These are phyloP conservation scores for Pyrrhosoma nymphula DNA, from an alignment of 2,888 invertebrate species.

Conservation along the genomic window DNA sequence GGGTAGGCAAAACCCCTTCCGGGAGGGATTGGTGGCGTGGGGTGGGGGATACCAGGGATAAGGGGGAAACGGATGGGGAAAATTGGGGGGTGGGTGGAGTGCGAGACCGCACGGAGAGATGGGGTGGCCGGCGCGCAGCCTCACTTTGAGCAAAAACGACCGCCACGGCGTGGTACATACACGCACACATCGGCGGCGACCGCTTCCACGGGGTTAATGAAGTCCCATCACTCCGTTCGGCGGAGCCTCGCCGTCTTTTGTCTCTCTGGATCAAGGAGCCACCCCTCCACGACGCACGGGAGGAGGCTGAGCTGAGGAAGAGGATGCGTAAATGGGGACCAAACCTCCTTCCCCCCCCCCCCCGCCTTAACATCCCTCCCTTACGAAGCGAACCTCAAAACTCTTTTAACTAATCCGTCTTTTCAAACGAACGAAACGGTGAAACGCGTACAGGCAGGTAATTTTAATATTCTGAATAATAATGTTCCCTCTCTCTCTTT, in stretches of 20 bases:
- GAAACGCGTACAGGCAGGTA: no score
- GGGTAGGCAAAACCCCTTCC: neutral
- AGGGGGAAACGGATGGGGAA: neutral
- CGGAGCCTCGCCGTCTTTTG: conserved; percentile 52
- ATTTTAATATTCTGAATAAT: no score
- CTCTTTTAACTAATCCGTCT: neutral
- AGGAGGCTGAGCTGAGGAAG: conserved; percentile 16
- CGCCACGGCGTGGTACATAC: neutral
- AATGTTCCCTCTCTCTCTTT: no score
- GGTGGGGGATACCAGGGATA: neutral
- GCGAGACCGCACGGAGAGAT: neutral
- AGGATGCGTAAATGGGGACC: neutral
- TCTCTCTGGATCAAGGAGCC: conserved; percentile 52
- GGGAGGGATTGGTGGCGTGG: neutral
- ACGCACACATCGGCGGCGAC: neutral
- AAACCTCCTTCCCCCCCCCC: neutral
- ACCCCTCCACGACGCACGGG: neutral
- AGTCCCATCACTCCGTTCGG: conserved; percentile 45
- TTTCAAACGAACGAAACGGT: neutral
- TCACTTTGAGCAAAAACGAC: neutral
- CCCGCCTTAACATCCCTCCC: neutral
- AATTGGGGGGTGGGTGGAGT: neutral
- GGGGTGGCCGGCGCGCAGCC: neutral
- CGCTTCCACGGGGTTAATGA: conserved; percentile 53
- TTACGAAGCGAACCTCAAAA: neutral